Evolutionary conservation across 2,113 vertebrate species (phyloP).

Genomic region (Morone chrysops): DNA sequence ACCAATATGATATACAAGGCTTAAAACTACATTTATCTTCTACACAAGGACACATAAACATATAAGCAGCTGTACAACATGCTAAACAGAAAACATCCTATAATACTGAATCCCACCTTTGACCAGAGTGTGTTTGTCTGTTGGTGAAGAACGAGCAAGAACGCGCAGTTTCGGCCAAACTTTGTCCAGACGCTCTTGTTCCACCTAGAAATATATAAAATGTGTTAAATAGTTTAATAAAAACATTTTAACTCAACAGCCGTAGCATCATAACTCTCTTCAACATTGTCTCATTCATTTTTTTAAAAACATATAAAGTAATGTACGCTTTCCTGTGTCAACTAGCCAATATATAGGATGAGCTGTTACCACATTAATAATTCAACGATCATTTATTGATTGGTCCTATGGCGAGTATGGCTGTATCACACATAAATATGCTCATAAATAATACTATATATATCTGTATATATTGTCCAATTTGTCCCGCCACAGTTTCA

Average conservation of each 20-base stretch:
- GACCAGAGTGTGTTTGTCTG: constrained; percentile 97
- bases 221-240: neutral
- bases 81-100: neutral
- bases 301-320: no score
- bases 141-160: constrained; percentile 94
- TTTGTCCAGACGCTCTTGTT: constrained; percentile 97
- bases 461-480: no score
- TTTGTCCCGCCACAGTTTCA: no score
- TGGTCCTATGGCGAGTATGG: neutral
- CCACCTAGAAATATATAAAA: constrained; percentile 84
- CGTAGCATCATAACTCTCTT: no score
- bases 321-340: neutral
- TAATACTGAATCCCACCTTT: constrained; percentile 87
- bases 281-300: no score
- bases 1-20: neutral
- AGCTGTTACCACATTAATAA: neutral
- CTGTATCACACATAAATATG: no score
- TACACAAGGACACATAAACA: neutral
- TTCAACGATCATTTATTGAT: neutral
- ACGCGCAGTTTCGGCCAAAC: constrained; percentile 97
- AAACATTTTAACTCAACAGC: neutral
- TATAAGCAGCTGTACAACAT: neutral
- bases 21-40: neutral
- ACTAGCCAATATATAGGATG: neutral
- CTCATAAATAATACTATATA: no score